A percentile compares a stretch with the other conserved stretches of the same genome.
These are phyloP conservation scores for Agelas oroides DNA, from an alignment of 37 sponge, comb jelly and placozoan genomes.

Conservation along the genomic window DNA sequence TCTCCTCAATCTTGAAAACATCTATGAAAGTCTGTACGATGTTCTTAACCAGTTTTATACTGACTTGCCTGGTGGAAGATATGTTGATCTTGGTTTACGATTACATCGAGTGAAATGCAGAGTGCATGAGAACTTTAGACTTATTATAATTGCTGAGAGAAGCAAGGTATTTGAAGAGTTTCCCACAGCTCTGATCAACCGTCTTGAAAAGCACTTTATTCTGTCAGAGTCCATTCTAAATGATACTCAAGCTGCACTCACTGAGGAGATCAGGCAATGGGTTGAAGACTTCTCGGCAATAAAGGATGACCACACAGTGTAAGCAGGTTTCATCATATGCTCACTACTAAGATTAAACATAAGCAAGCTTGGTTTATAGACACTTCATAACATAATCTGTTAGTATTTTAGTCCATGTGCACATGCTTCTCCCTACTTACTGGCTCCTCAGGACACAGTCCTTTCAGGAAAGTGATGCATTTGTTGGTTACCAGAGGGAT, in stretches of 20 bases:
- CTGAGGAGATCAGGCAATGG: too few relatives aligned
- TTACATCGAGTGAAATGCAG: slow-evolving; percentile 87
- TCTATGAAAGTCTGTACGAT: slow-evolving; percentile 97
- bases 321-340: too few relatives aligned
- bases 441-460: too few relatives aligned
- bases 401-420: too few relatives aligned
- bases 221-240: slow-evolving; percentile 8
- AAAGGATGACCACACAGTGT: too few relatives aligned
- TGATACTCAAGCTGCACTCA: too few relatives aligned
- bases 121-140: slow-evolving; percentile 83
- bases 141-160: slow-evolving; percentile 29
- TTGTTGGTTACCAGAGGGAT: slow-evolving; percentile 69
- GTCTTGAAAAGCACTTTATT: slow-evolving; percentile 36
- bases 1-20: slow-evolving; percentile 90
- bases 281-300: too few relatives aligned
- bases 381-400: too few relatives aligned
- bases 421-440: too few relatives aligned
- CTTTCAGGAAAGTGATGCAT: slow-evolving; percentile 52
- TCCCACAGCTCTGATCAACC: slow-evolving; percentile 30
- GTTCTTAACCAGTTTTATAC: slow-evolving; percentile 80
- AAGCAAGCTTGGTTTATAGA: too few relatives aligned
- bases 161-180: slow-evolving; percentile 7
- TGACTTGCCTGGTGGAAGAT: slow-evolving; percentile 44
- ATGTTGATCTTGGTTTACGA: slow-evolving; percentile 91
- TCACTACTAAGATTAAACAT: too few relatives aligned